Percentiles rank a stretch among this genome's conserved stretches.
These are phyloP conservation scores for Heterodera filipjevi DNA, from an alignment of 2,888 invertebrate genomes.

Conservation along the genomic window DNA sequence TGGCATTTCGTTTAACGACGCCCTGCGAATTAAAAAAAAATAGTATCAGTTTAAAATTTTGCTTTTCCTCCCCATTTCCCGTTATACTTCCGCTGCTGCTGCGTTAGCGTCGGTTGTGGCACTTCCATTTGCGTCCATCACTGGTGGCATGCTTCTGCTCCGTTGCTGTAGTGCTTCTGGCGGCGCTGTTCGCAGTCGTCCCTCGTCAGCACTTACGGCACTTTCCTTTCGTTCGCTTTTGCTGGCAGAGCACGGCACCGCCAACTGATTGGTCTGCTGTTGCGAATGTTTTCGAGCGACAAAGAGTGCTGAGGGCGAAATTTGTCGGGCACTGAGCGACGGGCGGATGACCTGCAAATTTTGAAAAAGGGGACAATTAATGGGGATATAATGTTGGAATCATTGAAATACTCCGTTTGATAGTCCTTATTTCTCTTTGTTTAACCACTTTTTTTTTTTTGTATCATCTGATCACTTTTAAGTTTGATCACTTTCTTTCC, in stretches of 20 bases:
- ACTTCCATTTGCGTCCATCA: background rate
- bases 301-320: constrained; percentile 1
- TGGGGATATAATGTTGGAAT: no score
- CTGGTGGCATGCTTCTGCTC: background rate
- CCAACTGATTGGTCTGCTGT: background rate
- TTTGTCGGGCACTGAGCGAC: background rate
- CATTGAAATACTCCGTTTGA: background rate
- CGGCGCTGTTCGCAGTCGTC: constrained; percentile 1
- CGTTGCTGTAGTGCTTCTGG: background rate
- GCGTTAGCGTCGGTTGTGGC: background rate
- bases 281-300: background rate
- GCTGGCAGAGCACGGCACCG: background rate
- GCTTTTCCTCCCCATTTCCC: background rate
- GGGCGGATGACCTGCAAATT: no score
- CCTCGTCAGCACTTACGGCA: background rate
- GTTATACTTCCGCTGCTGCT: background rate
- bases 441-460: background rate
- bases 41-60: background rate
- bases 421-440: background rate
- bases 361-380: no score
- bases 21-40: no score
- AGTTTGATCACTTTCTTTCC: background rate
- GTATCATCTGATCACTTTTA: background rate
- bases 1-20: no score
- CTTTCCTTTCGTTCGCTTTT: background rate